Conservation (phyloP, 2,888 invertebrate species). For the Eupithecia abbreviata region DNA sequence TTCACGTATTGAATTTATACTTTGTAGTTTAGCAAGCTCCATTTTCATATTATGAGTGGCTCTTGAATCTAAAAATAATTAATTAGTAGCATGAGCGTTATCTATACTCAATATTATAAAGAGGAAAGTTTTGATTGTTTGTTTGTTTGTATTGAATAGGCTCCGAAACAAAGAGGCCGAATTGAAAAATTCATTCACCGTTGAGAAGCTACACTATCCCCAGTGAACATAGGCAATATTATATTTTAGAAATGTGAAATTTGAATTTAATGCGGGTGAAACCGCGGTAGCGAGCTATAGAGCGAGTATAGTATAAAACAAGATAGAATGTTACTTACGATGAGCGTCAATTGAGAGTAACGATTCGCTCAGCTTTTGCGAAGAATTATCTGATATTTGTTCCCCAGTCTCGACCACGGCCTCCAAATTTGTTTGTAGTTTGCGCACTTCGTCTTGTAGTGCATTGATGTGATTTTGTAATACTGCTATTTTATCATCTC, state of each 20-base stretch:
- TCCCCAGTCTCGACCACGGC: slow-evolving; percentile 64
- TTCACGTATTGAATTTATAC: slow-evolving; percentile 59
- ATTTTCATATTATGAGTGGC: slow-evolving; percentile 77
- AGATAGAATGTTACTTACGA: slow-evolving; percentile 56
- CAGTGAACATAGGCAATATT: too few species aligned
- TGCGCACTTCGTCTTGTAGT: slow-evolving; percentile 68
- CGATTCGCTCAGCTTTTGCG: slow-evolving; percentile 61
- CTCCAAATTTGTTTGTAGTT: slow-evolving; percentile 59
- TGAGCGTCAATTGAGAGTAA: slow-evolving; percentile 71
- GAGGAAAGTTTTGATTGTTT: too few species aligned
- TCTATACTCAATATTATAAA: too few species aligned
- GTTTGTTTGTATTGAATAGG: too few species aligned
- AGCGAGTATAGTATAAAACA: not conserved
- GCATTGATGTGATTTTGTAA: slow-evolving; percentile 74
- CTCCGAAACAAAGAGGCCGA: too few species aligned
- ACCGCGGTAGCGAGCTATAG: too few species aligned
- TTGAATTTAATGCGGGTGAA: too few species aligned
- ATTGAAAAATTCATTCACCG: too few species aligned
- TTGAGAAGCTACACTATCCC: too few species aligned
- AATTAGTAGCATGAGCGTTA: not conserved
- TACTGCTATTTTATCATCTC: slow-evolving; percentile 67
- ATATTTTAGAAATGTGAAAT: too few species aligned
- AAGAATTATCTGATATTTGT: slow-evolving; percentile 61
- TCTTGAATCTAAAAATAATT: slow-evolving; percentile 66
- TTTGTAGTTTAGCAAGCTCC: slow-evolving; percentile 67